Evolutionary conservation across 2,888 invertebrate species (phyloP).

Genomic region (Eupithecia abbreviata): DNA sequence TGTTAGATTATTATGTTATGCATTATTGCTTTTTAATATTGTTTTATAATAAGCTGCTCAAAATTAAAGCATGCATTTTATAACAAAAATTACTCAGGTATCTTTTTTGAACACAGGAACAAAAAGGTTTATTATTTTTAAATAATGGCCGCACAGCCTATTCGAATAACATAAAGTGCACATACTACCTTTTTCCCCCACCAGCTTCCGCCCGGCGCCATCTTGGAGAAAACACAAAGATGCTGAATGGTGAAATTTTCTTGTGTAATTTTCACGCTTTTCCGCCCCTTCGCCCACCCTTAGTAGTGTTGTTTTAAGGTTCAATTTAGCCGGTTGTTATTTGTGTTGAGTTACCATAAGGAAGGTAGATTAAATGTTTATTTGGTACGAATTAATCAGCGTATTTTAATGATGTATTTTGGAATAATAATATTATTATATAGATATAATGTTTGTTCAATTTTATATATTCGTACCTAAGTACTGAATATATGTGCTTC

Average conservation of each 20-base stretch:
- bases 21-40: no score
- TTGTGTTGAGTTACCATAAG: not conserved
- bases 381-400: not conserved
- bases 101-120: no score
- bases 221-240: constrained; percentile 83
- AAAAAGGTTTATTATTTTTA: no score
- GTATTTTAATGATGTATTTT: not conserved
- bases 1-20: no score
- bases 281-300: constrained; percentile 60
- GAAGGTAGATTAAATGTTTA: not conserved
- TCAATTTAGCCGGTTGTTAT: constrained; percentile 15
- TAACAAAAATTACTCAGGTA: no score
- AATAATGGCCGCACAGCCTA: not conserved
- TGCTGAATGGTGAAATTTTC: constrained; percentile 83
- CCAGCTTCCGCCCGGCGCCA: constrained; percentile 61
- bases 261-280: constrained; percentile 83
- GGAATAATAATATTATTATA: not conserved
- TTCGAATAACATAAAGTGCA: constrained; percentile 32
- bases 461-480: not conserved
- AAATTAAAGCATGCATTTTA: no score
- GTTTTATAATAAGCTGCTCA: no score
- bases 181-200: constrained; percentile 46
- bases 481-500: not conserved
- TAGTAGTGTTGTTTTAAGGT: constrained; percentile 25
- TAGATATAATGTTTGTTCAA: not conserved